Evolutionary conservation across 2,888 invertebrate genomes (phyloP), one percentile per base, ranked within the genome.

Genomic region (Troides aeacus): DNA sequence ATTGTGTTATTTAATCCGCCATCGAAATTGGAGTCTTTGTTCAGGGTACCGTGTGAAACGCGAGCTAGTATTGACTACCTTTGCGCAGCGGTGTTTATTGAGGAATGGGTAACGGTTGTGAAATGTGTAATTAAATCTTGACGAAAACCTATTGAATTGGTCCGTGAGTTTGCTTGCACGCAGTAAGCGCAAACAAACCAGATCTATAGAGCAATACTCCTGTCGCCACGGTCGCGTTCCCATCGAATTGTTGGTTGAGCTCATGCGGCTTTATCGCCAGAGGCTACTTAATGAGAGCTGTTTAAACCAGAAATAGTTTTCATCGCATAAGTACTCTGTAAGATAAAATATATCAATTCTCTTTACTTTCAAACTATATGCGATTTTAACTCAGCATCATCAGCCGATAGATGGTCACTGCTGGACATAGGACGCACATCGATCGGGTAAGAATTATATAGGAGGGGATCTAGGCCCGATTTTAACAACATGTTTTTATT

Each of bases 11-110:
- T 79, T 81, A 80, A 82, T 80, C 77, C 75, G 74, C 74, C 74
- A 77, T 79, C 74, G 77, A 79, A 80, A 82, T 80, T 77, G 77
- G 75, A 73, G 75, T 77, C 78, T 81, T 84, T 83, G 81, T 84
- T 79, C 75, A 71, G 61, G 67, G 76, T 74, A 80, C 74, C 82
- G 82, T 84, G 83, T 81, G 84, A 86, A 85, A 81, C 81, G 76
- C 72, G 72, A 74, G 73, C 69, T 76, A 69, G 75, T 77, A 82
- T 82, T 79, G 78, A 74, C 77, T 75, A 72, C 74, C 71, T 72
- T 66, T 69, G 65, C 71, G 69, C 66, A 71, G 70, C 71, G 53
- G 63, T 70, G 64, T 77, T 66, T 76, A 77, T 80, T 78, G 80
- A 77, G 74, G 76, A 76, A 73, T 78, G 74, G 75, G 73, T 73